phyloP scores from a whole-genome alignment of 2,888 invertebrate genomes.

The Netelia fuscicornis region DNA sequence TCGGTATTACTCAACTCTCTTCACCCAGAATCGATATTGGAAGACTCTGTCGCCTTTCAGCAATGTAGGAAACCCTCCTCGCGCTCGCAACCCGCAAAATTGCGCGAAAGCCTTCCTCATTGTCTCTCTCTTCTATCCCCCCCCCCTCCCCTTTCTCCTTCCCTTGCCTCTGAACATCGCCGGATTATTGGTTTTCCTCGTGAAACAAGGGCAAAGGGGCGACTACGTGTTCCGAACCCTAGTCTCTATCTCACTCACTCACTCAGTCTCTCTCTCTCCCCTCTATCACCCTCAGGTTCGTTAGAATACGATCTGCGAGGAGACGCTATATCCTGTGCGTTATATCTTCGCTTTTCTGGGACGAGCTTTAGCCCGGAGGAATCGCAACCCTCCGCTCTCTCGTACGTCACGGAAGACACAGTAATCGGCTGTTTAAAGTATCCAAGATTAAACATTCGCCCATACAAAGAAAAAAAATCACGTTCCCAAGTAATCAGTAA shows the following conservation, averaged over 20 bases:
- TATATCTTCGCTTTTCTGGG: slow-evolving; percentile 25
- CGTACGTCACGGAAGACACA: neutral
- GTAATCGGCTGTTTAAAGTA: slow-evolving; percentile 18
- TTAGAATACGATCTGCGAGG: slow-evolving; percentile 51
- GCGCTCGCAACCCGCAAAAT: slow-evolving; percentile 45
- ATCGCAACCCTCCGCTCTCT: slow-evolving; percentile 28
- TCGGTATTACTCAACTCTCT: slow-evolving; percentile 23
- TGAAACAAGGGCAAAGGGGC: slow-evolving; percentile 59
- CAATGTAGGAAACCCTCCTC: slow-evolving; percentile 7
- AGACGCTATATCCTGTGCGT: slow-evolving; percentile 40
- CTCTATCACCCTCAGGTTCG: slow-evolving; percentile 56
- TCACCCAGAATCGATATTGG: slow-evolving; percentile 44
- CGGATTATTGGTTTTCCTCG: slow-evolving; percentile 63
- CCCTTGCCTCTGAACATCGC: slow-evolving; percentile 35
- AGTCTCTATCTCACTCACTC: neutral
- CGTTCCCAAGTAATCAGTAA: neutral
- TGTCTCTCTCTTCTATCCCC: slow-evolving; percentile 4
- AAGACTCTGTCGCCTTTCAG: slow-evolving; percentile 39
- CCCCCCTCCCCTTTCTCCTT: no score
- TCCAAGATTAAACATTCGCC: neutral
- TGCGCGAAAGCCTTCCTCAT: slow-evolving; percentile 59
- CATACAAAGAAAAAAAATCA: neutral
- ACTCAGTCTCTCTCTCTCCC: neutral
- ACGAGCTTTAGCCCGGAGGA: slow-evolving; percentile 32
- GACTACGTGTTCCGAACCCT: slow-evolving; percentile 50